Evolutionary conservation across 2,113 vertebrate genomes (phyloP).

Genomic region (Chloropsis hardwickii): DNA sequence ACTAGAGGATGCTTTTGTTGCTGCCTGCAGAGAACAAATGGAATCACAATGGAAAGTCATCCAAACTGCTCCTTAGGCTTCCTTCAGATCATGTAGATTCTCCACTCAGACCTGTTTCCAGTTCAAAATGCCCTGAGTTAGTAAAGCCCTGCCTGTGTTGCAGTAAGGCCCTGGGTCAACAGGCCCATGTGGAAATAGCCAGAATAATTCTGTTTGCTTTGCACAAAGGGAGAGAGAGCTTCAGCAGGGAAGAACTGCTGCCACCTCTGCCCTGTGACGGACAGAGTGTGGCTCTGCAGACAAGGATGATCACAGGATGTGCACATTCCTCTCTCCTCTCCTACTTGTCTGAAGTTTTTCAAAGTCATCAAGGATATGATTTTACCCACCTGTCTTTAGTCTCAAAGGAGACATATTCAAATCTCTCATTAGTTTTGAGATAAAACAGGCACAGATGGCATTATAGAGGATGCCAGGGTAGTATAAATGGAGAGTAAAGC

Average conservation of each 20-base stretch:
- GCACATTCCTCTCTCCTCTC: neutral
- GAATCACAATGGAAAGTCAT: neutral
- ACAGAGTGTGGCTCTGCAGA: neutral
- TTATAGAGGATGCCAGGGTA: neutral
- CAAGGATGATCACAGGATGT: rapidly evolving
- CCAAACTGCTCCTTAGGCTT: neutral
- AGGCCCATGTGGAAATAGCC: neutral
- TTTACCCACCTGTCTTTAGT: neutral
- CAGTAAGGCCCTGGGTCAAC: neutral
- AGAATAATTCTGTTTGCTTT: neutral
- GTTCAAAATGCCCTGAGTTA: neutral
- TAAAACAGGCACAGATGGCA: neutral
- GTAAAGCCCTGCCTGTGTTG: neutral
- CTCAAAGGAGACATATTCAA: neutral
- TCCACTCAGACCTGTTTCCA: neutral
- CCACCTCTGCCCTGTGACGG: neutral
- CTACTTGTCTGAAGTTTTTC: neutral
- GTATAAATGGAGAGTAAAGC: neutral
- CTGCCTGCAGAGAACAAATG: neutral
- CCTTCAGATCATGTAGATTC: neutral
- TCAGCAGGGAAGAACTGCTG: neutral
- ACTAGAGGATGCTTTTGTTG: neutral
- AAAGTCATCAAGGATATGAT: neutral
- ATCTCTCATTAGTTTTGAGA: neutral
- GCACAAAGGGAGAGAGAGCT: neutral